Evolutionary conservation across 2,888 invertebrate genomes (phyloP), one percentile per base, ranked within the genome.

Genomic region (Hartigia nigra): DNA sequence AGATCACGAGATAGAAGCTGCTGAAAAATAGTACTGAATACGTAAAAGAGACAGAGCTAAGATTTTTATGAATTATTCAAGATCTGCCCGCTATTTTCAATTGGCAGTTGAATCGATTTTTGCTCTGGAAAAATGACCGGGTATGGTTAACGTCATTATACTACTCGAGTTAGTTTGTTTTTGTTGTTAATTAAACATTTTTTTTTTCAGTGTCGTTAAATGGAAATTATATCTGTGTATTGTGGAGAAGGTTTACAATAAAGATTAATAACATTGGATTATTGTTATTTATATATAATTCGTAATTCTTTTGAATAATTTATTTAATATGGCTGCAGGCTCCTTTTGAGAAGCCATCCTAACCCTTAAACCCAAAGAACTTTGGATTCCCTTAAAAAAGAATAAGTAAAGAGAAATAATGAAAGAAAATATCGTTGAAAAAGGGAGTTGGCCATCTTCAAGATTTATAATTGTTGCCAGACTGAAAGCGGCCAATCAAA

Each of bases 391-490:
- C 55, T 23, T 23, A 0, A 23, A 55, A 55, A 55, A 23, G 2
- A 55, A 23, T 23, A 5, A 23, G 14, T 23, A 39, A 39, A 39
- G 9, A 23, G 23, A 39, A 36, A 39, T n/a, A n/a, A n/a, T n/a
- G n/a, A n/a, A n/a, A n/a, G n/a, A n/a, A n/a, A n/a, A n/a, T n/a
- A n/a, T n/a, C n/a, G 9, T 23, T 55, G 55, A 9, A 23, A 55
- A 55, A 0, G 23, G 23, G 9, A 23, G 23, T 9, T 23, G 55
- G 55, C 55, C 23, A 23, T 23, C 55, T 9, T 2, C 23, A 55
- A 80, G 80, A 81, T 82, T 83, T 83, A 81, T 83, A 83, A 82
- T 83, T 82, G 80, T 80, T 80, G 37, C 77, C 74, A 55, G 55
- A 9, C 9, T 74, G 35, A 37, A 36, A 23, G 75, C 37, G 39